Evolutionary conservation across 2,797 vertebrate genomes (phyloP), one percentile per base, ranked within the genome.

Genomic region (Squalus acanthias): DNA sequence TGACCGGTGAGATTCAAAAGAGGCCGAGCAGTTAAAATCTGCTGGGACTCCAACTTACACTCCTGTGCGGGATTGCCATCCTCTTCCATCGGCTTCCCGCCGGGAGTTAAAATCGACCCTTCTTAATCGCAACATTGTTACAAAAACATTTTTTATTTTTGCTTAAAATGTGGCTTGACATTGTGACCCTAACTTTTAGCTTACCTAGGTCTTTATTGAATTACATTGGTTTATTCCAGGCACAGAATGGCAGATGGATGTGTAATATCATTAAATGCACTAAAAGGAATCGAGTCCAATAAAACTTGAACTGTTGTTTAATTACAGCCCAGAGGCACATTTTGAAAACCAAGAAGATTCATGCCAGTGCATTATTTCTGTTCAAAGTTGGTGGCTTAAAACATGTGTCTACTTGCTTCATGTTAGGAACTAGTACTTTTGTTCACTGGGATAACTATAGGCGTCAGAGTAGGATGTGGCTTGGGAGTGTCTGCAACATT

Each of bases 171-270:
- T 33, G 33, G 33, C 88, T 91, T 63, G 57, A 91, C 57, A 50
- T 91, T 33, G 57, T 91, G 88, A 91, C 88, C 12, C 29, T 29
- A 91, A 17, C 57, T 91, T 76, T 63, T 91, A 63, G 26, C 57
- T 91, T 63, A 91, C 33, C 88, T 69, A 46, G 5, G 92, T 9
- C 46, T 69, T 65, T 22, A 69, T 94, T 39, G 63, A 93, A 69
- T 93, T 93, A 39, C 22, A 46, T 67, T 94, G n/a, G 92, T 69
- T 94, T 46, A 94, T 46, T 94, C 63, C 92, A 94, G 57, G 33
- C 46, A 67, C 60, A 93, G n/a, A 69, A 20, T 69, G 65, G n/a
- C 65, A 69, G 65, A 94, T 70, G 17, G 22, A 94, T 46, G 65
- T 46, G n/a, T n/a, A 94, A 69, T 87, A 53, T 87, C 22, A 94